Base-by-base conservation (phyloP, 1,140 invertebrate genomes). In the Zaprionus africanus region DNA sequence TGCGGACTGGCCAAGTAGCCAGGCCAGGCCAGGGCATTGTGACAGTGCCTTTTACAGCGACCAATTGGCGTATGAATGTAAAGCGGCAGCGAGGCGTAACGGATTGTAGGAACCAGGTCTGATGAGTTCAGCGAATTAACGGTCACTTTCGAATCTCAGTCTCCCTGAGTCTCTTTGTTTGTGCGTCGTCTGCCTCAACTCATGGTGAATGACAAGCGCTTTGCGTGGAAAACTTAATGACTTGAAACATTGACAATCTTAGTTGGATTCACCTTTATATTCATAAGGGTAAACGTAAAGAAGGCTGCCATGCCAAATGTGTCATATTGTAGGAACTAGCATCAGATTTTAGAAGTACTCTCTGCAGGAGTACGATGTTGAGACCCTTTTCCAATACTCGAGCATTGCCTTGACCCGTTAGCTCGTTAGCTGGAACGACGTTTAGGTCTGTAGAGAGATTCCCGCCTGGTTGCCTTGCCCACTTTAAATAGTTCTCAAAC, bases 31-130 rank as follows among this genome's bases (percentile, higher is more conserved):
- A 22, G 22, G 69, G 62, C 58, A 73, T 53, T 80, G 73, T 68
- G 56, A 78, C 72, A 80, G 81, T 64, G 64, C 64, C 77, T 86
- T 80, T 79, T 80, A 76, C 68, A 77, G 64, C 38, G 62, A 80
- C 71, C 73, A 88, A 86, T 87, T 86, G 83, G 73, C 78, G 64
- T 68, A 81, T 81, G 82, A 78, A 88, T 87, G 80, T 78, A 88
- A 88, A 88, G 75, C 78, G 78, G 46, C 75, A 73, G 66, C 84
- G 67, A 88, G 68, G 68, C 84, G 82, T 75, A 82, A 81, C 84
- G 84, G 84, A 90, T 88, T 88, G 88, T 90, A 88, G 81, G 71
- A 79, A 49, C 56, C 67, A 58, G 41, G n/a, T 53, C 57, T 61
- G 70, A 82, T 75, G 75, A 76, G 78, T 71, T 51, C 57, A 76